Evolutionary conservation across 92 coral and sea anemone genomes (phyloP), one percentile per base, ranked within the genome.

Genomic region (Desmophyllum pertusum): DNA sequence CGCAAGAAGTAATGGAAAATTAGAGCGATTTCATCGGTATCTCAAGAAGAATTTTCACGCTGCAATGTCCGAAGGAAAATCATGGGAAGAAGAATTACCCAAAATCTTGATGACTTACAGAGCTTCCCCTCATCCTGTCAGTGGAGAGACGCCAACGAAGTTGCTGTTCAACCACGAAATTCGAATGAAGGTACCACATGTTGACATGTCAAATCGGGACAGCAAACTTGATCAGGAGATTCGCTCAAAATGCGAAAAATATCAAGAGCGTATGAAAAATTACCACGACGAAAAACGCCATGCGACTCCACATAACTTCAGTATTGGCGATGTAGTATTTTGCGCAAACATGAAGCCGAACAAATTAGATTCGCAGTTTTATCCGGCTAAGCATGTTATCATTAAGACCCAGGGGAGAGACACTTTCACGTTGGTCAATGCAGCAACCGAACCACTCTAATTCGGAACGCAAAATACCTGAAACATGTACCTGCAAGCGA

Each of bases 41-140:
- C 69, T 89, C 23, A 65, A 79, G 68, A 88, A 88, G 78, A 86
- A 87, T 59, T 41, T 88, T 68, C 79, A 72, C 51, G 90, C 92
- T 8, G 94, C 78, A 48, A 78, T 77, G 31, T 2, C 86, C 0
- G 90, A 85, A 45, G 86, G 95, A 1, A 80, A 75, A 29, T 27
- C 82, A 6, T 85, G 90, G 92, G 76, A 75, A 14, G 73, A 79
- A 21, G 83, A 71, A 59, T 77, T 86, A 18, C 89, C 89, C 23
- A 81, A 73, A 75, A 92, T 89, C 39, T 78, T 88, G 18, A 87
- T 76, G 83, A 45, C 75, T 2, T 84, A 91, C 65, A 65, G 94
- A 72, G 65, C 89, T 25, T 88, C 83, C 41, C 92, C 92, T 33
- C 92, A 91, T 65, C 86, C 79, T 39, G 80, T 81, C 42, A 90